phyloP scores from a whole-genome alignment of 1,140 invertebrate species.

The Chymomyza costata region DNA sequence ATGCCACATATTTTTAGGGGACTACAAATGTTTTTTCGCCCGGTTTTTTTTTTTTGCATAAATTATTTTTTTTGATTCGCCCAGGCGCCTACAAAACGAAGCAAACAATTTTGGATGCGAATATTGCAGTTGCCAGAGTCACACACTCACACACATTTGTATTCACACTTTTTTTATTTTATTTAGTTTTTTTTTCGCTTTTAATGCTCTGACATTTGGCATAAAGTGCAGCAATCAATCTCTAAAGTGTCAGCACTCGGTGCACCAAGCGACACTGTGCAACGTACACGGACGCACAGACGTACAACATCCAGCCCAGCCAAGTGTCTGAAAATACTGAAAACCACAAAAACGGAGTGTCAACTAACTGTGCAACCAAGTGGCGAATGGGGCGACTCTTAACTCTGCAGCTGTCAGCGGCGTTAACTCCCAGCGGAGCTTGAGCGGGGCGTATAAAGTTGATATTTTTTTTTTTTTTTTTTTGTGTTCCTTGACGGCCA shows the following conservation, averaged over 20 bases:
- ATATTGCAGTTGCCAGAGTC: too few species aligned
- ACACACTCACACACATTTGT: conserved; percentile 7
- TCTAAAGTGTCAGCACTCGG: conserved; percentile 42
- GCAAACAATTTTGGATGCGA: conserved; percentile 31
- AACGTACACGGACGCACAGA: too few species aligned
- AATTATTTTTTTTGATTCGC: conserved; percentile 58
- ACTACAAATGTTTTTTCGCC: too few species aligned
- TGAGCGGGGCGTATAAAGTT: too few species aligned
- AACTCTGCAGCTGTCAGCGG: too few species aligned
- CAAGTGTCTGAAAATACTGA: not conserved
- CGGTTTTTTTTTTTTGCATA: conserved; percentile 52
- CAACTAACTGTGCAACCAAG: conserved; percentile 41
- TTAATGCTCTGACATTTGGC: conserved; percentile 29
- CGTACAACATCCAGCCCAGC: too few species aligned
- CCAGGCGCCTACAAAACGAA: conserved; percentile 58
- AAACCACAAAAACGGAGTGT: conserved; percentile 24
- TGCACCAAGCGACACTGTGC: too few species aligned
- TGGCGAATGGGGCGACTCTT: too few species aligned
- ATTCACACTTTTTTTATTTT: conserved; percentile 3
- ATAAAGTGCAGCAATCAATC: conserved; percentile 50
- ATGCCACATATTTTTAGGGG: too few species aligned
- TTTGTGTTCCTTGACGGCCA: not conserved
- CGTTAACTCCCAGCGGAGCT: too few species aligned
- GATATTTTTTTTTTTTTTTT: not conserved
- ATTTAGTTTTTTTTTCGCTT: conserved; percentile 1